A percentile compares a stretch with the other conserved stretches of the same genome.
phyloP scores from a whole-genome alignment of 2,797 vertebrate genomes.

The Peromyscus eremicus region DNA sequence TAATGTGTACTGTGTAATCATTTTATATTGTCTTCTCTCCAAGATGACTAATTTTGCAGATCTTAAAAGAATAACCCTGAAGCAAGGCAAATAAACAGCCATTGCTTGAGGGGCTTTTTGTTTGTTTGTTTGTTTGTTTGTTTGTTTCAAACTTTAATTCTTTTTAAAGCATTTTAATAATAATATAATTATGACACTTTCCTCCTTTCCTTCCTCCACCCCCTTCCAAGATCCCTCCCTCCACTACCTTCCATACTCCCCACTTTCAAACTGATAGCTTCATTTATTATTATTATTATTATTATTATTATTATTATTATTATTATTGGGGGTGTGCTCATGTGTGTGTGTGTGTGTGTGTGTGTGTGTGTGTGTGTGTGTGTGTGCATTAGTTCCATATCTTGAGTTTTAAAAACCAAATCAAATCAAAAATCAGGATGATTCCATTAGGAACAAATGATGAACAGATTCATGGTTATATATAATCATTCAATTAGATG shows the following conservation, averaged over 20 bases:
- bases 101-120: neutral
- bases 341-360: too few relatives aligned
- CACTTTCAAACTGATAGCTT: neutral
- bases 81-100: neutral
- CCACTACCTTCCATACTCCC: neutral
- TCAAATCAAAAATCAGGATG: neutral
- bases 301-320: neutral
- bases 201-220: neutral
- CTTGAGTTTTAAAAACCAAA: conserved; percentile 5
- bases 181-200: neutral
- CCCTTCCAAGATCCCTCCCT: neutral
- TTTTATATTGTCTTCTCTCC: neutral
- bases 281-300: neutral
- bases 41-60: neutral
- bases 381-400: neutral
- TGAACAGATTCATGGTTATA: neutral
- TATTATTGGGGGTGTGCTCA: neutral
- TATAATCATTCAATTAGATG: neutral
- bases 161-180: neutral
- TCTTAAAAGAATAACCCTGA: neutral
- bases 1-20: neutral
- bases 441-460: neutral
- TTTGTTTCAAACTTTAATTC: neutral
- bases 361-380: too few relatives aligned
- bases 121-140: neutral